A percentile compares a stretch with the other conserved stretches of the same genome.
Evolutionary conservation across 1,140 invertebrate species (phyloP).

Genomic region (Tribolium madens): DNA sequence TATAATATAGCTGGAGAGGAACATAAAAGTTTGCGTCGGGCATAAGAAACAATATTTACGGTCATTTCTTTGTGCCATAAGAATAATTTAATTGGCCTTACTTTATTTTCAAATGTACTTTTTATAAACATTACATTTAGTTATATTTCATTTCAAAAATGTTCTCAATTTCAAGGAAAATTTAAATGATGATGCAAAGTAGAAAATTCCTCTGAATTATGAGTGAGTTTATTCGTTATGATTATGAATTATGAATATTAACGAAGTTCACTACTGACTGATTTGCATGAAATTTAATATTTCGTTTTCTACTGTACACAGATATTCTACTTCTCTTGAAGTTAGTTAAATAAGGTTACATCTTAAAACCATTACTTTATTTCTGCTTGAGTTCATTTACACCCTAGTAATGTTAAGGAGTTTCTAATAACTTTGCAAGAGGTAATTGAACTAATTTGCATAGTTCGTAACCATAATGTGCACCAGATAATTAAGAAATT

Average conservation of each 20-base stretch:
- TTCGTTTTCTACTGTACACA: constrained; percentile 9
- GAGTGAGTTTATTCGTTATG: neutral
- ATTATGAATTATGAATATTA: neutral
- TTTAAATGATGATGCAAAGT: neutral
- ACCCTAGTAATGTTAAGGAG: neutral
- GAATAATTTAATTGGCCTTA: too few species aligned
- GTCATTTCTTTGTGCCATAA: too few species aligned
- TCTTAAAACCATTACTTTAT: constrained; percentile 13
- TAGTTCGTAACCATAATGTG: neutral
- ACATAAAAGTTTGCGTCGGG: neutral
- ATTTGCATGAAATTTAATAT: constrained; percentile 20
- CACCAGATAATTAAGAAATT: neutral
- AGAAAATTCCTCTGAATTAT: neutral
- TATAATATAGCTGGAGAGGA: neutral
- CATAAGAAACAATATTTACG: neutral
- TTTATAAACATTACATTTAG: too few species aligned
- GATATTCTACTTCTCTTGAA: constrained; percentile 2
- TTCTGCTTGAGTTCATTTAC: constrained; percentile 3
- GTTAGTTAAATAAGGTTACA: neutral
- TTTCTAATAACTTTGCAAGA: neutral
- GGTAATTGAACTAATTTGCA: constrained; percentile 6
- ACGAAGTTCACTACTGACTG: neutral
- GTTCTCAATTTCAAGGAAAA: too few species aligned
- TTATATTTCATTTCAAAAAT: too few species aligned
- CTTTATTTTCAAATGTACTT: too few species aligned